Base-by-base conservation (phyloP, 2,888 invertebrate species). In the Lochmaea crataegi region DNA sequence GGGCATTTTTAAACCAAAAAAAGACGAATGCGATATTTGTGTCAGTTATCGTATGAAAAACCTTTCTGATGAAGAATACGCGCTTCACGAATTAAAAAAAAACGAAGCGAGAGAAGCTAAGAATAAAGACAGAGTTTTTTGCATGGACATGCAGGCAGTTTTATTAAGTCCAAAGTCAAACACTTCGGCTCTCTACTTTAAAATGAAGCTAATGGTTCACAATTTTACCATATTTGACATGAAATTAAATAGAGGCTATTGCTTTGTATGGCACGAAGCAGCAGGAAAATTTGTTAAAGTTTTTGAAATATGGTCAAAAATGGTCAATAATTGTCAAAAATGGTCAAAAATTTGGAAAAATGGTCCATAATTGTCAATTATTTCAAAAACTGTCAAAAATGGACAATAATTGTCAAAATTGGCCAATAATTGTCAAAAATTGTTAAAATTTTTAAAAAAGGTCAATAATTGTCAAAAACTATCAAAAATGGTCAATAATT, bases 201-300 rank as follows among this genome's bases (percentile, higher is more conserved):
- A 61, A 61, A 61, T 3, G 61, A 26, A 41, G 61, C 61, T 61
- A n/a, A 61, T 61, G 32, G 22, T 61, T 38, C 68, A 22, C 56
- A 48, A 48, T 14, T 48, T 48, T 14, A 48, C 48, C 12, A 48
- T 48, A 48, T 48, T 48, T 48, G 48, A 67, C 18, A 67, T 67
- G 45, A 26, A 56, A 56, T 18, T 32, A 14, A 32, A 67, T 26
- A 16, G 57, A 38, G 67, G 57, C 14, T 67, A 32, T 57, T 57
- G 57, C 67, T 67, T 38, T 56, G 10, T 67, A n/a, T 67, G 56
- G 57, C 53, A 67, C 22, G 67, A 57, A 48, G 48, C 48, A 56
- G 56, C 38, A 32, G 66, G 56, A 38, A n/a, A n/a, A n/a, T n/a
- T n/a, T n/a, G n/a, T n/a, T n/a, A n/a, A n/a, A n/a, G n/a, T n/a